Evolutionary conservation across 2,888 invertebrate genomes (phyloP).

Genomic region (Tethea ocularis): DNA sequence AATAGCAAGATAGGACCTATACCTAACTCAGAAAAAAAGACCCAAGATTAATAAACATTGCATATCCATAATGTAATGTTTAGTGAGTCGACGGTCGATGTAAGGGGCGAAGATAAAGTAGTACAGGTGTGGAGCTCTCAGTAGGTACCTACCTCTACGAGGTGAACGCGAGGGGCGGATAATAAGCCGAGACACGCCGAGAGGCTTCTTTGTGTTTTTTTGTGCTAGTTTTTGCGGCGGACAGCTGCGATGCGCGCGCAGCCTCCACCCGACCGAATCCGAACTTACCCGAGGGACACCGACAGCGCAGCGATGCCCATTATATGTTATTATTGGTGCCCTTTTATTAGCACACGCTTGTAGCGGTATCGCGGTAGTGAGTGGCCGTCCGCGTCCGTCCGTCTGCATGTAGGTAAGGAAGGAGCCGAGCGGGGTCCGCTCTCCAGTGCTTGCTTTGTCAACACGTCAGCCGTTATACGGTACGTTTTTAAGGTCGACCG

Average conservation of each 20-base stretch:
- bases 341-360: not conserved
- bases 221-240: slow-evolving; percentile 22
- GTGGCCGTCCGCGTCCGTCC: not conserved
- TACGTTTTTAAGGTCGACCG: not conserved
- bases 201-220: slow-evolving; percentile 26
- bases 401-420: not conserved
- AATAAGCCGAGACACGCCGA: slow-evolving; percentile 17
- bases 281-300: not conserved
- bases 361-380: too few species aligned
- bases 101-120: not conserved
- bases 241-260: slow-evolving; percentile 39
- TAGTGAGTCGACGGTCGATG: too few species aligned
- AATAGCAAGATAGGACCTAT: too few species aligned
- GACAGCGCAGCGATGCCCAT: not conserved
- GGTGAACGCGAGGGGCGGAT: slow-evolving; percentile 13
- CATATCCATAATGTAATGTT: too few species aligned
- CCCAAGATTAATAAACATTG: too few species aligned
- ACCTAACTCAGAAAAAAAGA: too few species aligned
- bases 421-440: not conserved
- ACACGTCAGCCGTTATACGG: not conserved
- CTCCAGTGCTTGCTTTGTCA: not conserved
- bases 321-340: not conserved
- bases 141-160: too few species aligned
- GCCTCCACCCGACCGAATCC: slow-evolving; percentile 13
- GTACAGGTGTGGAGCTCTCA: not conserved